Percentiles rank a stretch among this genome's conserved stretches.
Conservation (phyloP, 2,797 vertebrate genomes). For the Adrianichthys oophorus region DNA sequence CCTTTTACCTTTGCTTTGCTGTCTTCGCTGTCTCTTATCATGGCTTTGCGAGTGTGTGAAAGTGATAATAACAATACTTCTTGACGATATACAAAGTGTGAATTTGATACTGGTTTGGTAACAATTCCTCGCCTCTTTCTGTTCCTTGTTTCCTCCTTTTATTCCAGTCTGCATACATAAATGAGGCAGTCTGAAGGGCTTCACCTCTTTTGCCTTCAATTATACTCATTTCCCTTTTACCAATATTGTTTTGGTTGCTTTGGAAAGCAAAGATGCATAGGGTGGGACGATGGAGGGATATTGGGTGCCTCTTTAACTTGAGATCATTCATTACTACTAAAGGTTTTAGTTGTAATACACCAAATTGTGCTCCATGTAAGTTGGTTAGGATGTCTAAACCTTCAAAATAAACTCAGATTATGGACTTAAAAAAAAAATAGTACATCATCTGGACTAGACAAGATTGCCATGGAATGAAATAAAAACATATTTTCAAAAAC, state of each 20-base stretch:
- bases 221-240: slow-evolving; percentile 74
- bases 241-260: slow-evolving; percentile 71
- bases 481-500: no score
- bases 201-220: slow-evolving; percentile 77
- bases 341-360: slow-evolving; percentile 48
- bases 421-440: not conserved
- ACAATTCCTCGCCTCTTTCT: slow-evolving; percentile 20
- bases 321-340: slow-evolving; percentile 47
- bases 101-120: slow-evolving; percentile 48
- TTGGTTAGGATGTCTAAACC: slow-evolving; percentile 38
- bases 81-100: slow-evolving; percentile 38
- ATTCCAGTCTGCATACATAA: slow-evolving; percentile 32
- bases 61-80: slow-evolving; percentile 58
- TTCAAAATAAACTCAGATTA: slow-evolving; percentile 37
- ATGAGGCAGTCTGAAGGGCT: slow-evolving; percentile 59
- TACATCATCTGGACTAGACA: no score
- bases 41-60: slow-evolving; percentile 39
- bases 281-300: slow-evolving; percentile 58
- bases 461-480: no score
- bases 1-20: slow-evolving; percentile 69
- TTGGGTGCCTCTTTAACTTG: slow-evolving; percentile 15
- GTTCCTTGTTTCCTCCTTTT: slow-evolving; percentile 13
- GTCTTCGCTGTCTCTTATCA: slow-evolving; percentile 47
- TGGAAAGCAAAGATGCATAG: slow-evolving; percentile 64
- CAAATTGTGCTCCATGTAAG: slow-evolving; percentile 36